Conservation (phyloP, 2,888 invertebrate species). For the Diplazon laetatorius region DNA sequence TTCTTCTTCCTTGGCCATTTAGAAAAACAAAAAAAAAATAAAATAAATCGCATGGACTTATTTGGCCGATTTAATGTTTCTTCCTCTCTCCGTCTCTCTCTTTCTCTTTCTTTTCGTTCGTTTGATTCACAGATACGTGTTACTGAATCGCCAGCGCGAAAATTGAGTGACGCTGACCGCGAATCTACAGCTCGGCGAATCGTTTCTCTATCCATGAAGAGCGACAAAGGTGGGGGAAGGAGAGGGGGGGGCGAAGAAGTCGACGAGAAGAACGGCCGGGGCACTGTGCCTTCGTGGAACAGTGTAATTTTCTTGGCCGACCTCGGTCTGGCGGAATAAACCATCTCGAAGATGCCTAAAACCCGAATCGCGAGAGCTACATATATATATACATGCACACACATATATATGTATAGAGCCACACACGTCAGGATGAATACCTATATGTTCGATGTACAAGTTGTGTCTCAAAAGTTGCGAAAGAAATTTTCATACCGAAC, state of each 20-base stretch:
- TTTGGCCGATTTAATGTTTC: neutral
- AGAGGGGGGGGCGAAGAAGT: too few species aligned
- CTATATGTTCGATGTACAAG: too few species aligned
- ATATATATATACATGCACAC: constrained; percentile 51
- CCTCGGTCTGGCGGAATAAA: constrained; percentile 62
- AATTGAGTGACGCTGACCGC: constrained; percentile 46
- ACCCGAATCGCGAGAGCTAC: constrained; percentile 31
- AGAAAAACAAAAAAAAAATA: too few species aligned
- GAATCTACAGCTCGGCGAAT: constrained; percentile 42
- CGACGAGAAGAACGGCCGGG: neutral
- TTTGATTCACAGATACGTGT: neutral
- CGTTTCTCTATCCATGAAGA: constrained; percentile 25
- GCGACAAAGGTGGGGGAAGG: too few species aligned
- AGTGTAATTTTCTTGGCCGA: constrained; percentile 64
- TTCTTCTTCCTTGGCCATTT: too few species aligned
- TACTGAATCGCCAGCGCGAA: constrained; percentile 18
- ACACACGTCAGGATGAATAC: too few species aligned
- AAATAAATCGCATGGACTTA: too few species aligned
- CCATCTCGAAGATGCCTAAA: constrained; percentile 45
- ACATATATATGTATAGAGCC: too few species aligned
- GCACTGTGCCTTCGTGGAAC: constrained; percentile 60
- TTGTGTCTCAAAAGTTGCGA: too few species aligned
- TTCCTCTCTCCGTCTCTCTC: constrained; percentile 17
- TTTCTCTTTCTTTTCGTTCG: constrained; percentile 11
- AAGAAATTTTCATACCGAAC: too few species aligned